Evolutionary conservation across 2,113 vertebrate species (phyloP).

Genomic region (Astur gentilis): DNA sequence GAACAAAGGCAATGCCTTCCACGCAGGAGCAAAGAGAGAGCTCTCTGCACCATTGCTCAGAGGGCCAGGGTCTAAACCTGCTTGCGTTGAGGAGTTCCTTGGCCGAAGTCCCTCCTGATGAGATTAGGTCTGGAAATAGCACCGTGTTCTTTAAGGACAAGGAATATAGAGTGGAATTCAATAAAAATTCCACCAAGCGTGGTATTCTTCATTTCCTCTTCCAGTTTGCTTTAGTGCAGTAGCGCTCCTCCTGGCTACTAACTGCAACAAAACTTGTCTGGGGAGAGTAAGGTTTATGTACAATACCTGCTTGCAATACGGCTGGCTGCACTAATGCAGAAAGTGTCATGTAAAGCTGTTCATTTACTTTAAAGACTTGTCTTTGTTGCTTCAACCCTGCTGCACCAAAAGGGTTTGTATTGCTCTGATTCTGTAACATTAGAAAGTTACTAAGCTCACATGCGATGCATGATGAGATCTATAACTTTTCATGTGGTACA

Average conservation of each 20-base stretch:
- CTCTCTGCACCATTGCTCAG: background rate
- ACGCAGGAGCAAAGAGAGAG: background rate
- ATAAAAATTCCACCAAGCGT: background rate
- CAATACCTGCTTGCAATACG: background rate
- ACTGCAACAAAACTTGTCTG: background rate
- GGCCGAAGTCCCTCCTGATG: background rate
- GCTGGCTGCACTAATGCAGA: background rate
- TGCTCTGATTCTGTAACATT: too few species aligned
- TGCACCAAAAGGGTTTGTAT: background rate
- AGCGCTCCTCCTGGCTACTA: background rate
- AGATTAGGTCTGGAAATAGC: background rate
- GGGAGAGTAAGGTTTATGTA: background rate
- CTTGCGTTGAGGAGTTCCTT: background rate
- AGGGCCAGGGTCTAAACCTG: background rate
- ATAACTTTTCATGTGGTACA: too few species aligned
- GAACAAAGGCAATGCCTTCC: background rate
- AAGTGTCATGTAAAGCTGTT: background rate
- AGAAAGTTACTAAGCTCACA: too few species aligned
- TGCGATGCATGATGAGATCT: too few species aligned
- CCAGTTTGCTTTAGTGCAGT: background rate
- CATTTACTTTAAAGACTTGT: background rate
- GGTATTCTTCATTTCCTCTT: slow-evolving; percentile 45
- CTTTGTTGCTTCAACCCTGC: background rate
- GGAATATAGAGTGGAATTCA: background rate
- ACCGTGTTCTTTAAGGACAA: background rate